Evolutionary conservation across 2,888 invertebrate genomes (phyloP), one percentile per base, ranked within the genome.

Genomic region (Ochropacha duplaris): DNA sequence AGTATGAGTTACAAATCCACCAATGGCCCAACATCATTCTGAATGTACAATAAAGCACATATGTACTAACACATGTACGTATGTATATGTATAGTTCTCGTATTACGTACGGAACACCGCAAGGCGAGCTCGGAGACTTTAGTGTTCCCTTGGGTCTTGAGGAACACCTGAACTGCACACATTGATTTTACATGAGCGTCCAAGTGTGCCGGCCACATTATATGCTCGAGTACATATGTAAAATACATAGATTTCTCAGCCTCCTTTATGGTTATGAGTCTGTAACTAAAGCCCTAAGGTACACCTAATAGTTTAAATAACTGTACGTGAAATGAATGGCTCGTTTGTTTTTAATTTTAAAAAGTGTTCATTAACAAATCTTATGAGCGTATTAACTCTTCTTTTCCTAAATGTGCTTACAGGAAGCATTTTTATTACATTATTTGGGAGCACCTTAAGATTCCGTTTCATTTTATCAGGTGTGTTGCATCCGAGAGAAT

Each of bases 61-160:
- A 19, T 24, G 31, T 52, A 16, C 31, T 14, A 22, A 49, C 14
- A n/a, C n/a, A 50, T n/a, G 12, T 52, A 16, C 19, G 31, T 51
- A 51, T 51, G 31, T 31, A 31, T 44, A 44, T 19, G 1, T 14
- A 16, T 31, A 31, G 31, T 34, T 34, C 16, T 52, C 52, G 65
- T 62, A 57, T 66, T 59, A 57, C 60, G 58, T 58, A 61, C 58
- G 57, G 62, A 55, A 54, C 56, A 65, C 69, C 66, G 63, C 69
- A 69, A 69, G 74, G 72, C 79, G 72, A 71, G 66, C 57, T 69
- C 71, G 66, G 80, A 76, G 81, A 78, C 76, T 83, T 81, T 84
- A 84, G 74, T 68, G 76, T 76, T 63, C 84, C 80, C 81, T 56
- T 51, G 86, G 78, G 84, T 84, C 65, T 52, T 52, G 55, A 65